These are phyloP conservation scores for Manis javanica DNA, from an alignment of 2,797 vertebrate genomes.

Conservation along the genomic window DNA sequence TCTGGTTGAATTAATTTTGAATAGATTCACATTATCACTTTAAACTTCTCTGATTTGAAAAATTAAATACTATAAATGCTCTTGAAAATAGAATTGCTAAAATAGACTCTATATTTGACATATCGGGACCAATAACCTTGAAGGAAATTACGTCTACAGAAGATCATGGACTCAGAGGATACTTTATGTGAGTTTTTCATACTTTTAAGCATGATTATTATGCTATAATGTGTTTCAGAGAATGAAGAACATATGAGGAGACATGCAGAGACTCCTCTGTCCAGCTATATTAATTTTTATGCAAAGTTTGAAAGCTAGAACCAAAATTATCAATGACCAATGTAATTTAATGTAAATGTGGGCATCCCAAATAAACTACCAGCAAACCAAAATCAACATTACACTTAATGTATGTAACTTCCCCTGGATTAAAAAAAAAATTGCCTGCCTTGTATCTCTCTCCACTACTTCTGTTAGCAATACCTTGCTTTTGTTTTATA, in stretches of 20 bases:
- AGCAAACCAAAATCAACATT: not conserved
- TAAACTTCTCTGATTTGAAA: not conserved
- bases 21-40: slow-evolving; percentile 8
- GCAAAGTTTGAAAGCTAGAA: not conserved
- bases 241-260: not conserved
- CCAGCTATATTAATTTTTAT: not conserved
- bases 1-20: not conserved
- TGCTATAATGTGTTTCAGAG: not conserved
- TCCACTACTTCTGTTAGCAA: not conserved
- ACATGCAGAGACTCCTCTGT: not conserved
- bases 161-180: not conserved
- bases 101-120: not conserved
- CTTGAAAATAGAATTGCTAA: slow-evolving; percentile 38
- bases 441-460: not conserved
- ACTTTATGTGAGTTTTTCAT: not conserved
- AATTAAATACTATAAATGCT: not conserved
- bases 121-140: not conserved
- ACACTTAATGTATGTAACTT: not conserved
- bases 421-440: not conserved
- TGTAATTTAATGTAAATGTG: not conserved
- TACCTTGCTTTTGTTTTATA: not conserved
- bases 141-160: not conserved
- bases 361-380: not conserved
- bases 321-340: not conserved
- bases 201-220: not conserved